Base-by-base conservation (phyloP, 2,797 vertebrate species). In the Anabas testudineus region DNA sequence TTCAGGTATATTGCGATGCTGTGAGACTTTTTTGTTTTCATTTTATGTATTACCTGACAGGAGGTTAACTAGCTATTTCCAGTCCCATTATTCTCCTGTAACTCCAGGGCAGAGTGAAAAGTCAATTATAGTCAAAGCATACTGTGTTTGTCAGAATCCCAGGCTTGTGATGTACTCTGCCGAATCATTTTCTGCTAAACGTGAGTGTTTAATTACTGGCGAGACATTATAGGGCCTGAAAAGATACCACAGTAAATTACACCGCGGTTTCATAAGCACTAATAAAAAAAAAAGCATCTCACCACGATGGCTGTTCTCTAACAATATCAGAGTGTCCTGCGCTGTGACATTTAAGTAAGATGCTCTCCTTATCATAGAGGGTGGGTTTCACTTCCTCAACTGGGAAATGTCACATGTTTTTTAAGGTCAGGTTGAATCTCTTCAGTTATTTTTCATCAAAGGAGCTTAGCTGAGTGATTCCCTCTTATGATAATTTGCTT, bases 31-130 rank as follows among this genome's bases (percentile, higher is more conserved):
- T 85, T 76, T 87, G 67, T 87, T 89, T 88, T 89, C 37, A 57
- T 86, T 90, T 90, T 81, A 83, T 86, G 82, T 77, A 78, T 88
- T 75, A 91, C 81, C 85, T 89, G 88, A 90, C 87, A 87, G 78
- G 49, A 90, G 90, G 90, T 91, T 91, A 92, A 92, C 87, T 89
- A 89, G 75, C 83, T 88, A 78, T 89, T 92, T 91, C 82, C 88
- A 87, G 75, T 67, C 81, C 83, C 79, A 89, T 91, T 89, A 91
- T 91, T 90, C 85, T 88, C 57, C 75, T 62, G 75, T 85, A 86
- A 89, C 90, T 90, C 72, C 71, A 47, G 85, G 88, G 86, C 85
- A 87, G 67, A 89, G 78, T 67, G 78, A 88, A 85, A 86, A 90
- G 88, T 90, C 83, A 91, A 89, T 92, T 90, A 92, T 61, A 84